Percentiles rank a stretch among this genome's conserved stretches.
These are phyloP conservation scores for Rugalucina vietnamica DNA, from an alignment of 2,888 invertebrate species.

Conservation along the genomic window DNA sequence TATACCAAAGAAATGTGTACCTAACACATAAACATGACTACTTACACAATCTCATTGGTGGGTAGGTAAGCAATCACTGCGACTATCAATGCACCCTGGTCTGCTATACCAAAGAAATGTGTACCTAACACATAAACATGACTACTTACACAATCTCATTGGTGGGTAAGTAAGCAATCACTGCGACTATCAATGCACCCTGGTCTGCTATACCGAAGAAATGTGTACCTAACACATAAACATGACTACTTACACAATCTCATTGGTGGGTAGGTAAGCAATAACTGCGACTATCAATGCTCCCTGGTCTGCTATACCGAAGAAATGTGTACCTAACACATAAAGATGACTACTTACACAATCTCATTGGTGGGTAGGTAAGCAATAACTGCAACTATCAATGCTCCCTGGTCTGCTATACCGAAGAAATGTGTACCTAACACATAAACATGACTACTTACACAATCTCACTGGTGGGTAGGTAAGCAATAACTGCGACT, in stretches of 20 bases:
- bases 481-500: constrained; percentile 93
- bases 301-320: constrained; percentile 95
- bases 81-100: constrained; percentile 94
- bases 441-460: no score
- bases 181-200: constrained; percentile 94
- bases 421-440: constrained; percentile 85
- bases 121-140: no score
- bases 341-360: constrained; percentile 84
- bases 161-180: constrained; percentile 92
- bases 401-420: constrained; percentile 95
- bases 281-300: constrained; percentile 94
- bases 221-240: no score
- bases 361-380: constrained; percentile 92
- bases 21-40: constrained; percentile 75
- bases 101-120: constrained; percentile 89
- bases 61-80: constrained; percentile 93
- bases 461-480: constrained; percentile 91
- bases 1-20: constrained; percentile 86
- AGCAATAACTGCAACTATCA: constrained; percentile 93
- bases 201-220: constrained; percentile 92
- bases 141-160: constrained; percentile 87
- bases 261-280: constrained; percentile 91
- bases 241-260: constrained; percentile 87
- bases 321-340: constrained; percentile 77
- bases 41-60: constrained; percentile 89